Evolutionary conservation across 2,113 vertebrate species (phyloP), one percentile per base, ranked within the genome.

Genomic region (Fregata magnificens): DNA sequence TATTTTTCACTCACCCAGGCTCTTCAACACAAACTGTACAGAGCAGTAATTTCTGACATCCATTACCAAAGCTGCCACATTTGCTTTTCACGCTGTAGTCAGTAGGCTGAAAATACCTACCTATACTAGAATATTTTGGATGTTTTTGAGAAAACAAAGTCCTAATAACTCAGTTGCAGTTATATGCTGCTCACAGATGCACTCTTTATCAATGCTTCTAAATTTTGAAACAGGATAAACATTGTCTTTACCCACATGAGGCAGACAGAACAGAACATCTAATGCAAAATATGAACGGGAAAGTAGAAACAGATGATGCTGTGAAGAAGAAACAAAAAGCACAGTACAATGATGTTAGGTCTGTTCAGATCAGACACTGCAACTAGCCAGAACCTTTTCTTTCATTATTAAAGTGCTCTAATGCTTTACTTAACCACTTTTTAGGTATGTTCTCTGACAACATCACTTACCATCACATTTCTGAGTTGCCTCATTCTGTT

Each of bases 401-500:
- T 32, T 59, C 31, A 42, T 67, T 91, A 72, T 11, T 13, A 32
- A 61, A 92, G 38, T 4, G 3, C 15, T 88, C 28, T 24, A 34
- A 26, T 36, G 12, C 11, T 77, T 85, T 74, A 59, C 8, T 72
- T 44, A n/a, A 58, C 16, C 6, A 20, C 9, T 29, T 87, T 38
- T 49, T 20, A 53, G 9, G 14, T 44, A 5, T 34, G 4, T n/a
- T 69, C 13, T 59, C 40, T 56, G 45, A 63, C 17, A 53, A 13
- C 18, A 66, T 47, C 70, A 74, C 96, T 97, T 95, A 98, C 98
- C 98, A 93, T 98, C 98, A 90, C 98, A 99, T 94, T 98, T 98
- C 61, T 98, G 98, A 42, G 95, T 97, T 93, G 84, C 96, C 34
- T 98, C 97, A 71, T 98, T 98, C 95, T 98, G 97, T 70, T 94